phyloP scores from a whole-genome alignment of 2,888 invertebrate genomes.

The Scaptodrosophila latifasciaeformis region DNA sequence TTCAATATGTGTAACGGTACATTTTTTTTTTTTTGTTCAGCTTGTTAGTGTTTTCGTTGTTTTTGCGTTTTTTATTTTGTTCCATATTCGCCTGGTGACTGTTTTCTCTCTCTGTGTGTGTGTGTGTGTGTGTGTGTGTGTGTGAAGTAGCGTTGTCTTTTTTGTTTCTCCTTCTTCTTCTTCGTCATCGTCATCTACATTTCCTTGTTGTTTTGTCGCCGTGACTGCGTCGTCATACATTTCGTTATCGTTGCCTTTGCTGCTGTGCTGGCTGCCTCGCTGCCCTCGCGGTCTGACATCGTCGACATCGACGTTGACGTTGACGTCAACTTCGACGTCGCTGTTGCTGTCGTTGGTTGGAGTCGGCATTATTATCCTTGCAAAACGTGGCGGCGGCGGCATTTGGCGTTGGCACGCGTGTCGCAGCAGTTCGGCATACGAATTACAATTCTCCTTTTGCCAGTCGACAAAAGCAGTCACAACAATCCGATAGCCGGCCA shows the following conservation, averaged over 20 bases:
- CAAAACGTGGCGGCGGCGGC: constrained; percentile 1
- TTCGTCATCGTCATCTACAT: background rate
- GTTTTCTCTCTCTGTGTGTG: background rate
- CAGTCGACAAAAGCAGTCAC: no score
- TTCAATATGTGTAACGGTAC: background rate
- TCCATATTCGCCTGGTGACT: background rate
- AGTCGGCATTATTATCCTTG: background rate
- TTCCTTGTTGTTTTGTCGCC: background rate
- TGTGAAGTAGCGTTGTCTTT: background rate
- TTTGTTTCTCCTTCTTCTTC: background rate
- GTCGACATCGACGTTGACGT: background rate
- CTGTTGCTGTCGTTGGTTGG: no score
- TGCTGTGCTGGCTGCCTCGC: no score
- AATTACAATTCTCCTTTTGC: no score
- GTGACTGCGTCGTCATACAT: background rate
- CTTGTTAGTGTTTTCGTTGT: no score
- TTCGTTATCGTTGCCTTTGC: background rate
- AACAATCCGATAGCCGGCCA: no score
- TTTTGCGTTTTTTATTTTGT: no score
- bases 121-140: background rate
- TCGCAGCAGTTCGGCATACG: constrained; percentile 4
- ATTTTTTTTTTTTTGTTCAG: no score
- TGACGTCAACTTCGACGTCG: no score
- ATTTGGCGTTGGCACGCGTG: constrained; percentile 13
- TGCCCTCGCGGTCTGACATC: background rate